These are phyloP conservation scores for Peromyscus attwateri DNA, from an alignment of 2,797 vertebrate genomes.

Conservation along the genomic window DNA sequence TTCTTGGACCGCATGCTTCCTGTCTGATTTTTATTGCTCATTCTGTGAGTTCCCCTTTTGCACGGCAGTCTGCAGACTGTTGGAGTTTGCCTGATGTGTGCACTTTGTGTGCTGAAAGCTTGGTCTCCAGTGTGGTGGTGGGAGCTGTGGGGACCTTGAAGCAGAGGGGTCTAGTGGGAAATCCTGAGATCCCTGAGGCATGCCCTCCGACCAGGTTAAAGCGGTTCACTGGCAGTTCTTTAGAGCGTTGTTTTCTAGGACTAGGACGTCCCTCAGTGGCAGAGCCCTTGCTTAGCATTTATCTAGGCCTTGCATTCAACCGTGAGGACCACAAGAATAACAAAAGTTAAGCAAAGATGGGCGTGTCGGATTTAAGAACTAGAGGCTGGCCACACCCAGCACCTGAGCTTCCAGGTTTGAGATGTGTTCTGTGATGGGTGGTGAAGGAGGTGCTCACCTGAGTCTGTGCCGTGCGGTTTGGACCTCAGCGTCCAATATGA, in stretches of 20 bases:
- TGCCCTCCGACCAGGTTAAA: neutral
- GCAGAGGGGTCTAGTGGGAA: neutral
- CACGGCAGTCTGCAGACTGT: neutral
- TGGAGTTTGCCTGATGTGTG: neutral
- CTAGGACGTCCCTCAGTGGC: neutral
- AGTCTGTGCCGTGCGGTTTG: neutral
- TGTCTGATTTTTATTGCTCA: neutral
- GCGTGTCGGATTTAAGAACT: neutral
- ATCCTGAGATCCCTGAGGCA: too few relatives aligned
- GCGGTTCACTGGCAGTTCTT: neutral
- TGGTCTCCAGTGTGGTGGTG: neutral
- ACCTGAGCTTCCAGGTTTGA: neutral
- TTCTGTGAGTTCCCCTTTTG: conserved; percentile 17
- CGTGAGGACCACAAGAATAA: neutral
- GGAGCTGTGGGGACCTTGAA: neutral
- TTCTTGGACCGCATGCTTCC: conserved; percentile 33
- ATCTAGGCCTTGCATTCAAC: neutral
- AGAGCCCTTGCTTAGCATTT: neutral
- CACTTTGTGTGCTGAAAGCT: neutral
- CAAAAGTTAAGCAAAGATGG: neutral
- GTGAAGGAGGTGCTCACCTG: neutral
- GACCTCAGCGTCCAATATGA: neutral
- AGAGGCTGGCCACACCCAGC: neutral
- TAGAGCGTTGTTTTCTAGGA: neutral
- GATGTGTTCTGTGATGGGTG: neutral